These are phyloP conservation scores for Etia nguti DNA, from an alignment of 2,113 vertebrate genomes.

Conservation along the genomic window DNA sequence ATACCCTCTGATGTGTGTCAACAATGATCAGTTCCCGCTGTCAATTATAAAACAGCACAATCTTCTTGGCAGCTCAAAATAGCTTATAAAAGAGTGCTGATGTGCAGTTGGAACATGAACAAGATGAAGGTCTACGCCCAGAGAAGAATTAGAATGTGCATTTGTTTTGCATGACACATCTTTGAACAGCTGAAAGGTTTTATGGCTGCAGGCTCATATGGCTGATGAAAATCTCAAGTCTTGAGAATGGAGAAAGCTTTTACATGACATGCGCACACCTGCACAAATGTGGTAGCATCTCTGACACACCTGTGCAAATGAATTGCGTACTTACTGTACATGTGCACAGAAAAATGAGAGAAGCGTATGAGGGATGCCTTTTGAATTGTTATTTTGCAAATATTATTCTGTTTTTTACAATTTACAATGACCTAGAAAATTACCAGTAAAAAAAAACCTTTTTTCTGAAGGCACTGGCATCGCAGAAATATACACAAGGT, in stretches of 20 bases:
- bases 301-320: not conserved
- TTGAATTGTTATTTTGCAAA: not conserved
- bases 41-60: slow-evolving; percentile 22
- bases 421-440: not conserved
- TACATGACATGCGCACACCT: not conserved
- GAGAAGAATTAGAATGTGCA: not conserved
- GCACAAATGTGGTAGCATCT: not conserved
- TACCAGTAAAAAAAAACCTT: not conserved
- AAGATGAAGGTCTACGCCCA: not conserved
- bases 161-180: not conserved
- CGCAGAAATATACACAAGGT: not conserved
- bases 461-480: not conserved
- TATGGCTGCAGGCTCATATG: not conserved
- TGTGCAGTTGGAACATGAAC: not conserved
- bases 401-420: not conserved
- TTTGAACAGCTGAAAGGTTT: not conserved
- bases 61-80: slow-evolving; percentile 5
- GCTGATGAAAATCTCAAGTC: not conserved
- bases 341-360: not conserved
- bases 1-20: slow-evolving; percentile 12
- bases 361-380: not conserved
- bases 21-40: not conserved
- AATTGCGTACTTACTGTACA: not conserved
- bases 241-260: slow-evolving; percentile 7
- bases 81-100: not conserved